A percentile compares a stretch with the other conserved stretches of the same genome.
Conservation (phyloP, 2,797 vertebrate genomes). For the Schizopygopsis pylzovi region DNA sequence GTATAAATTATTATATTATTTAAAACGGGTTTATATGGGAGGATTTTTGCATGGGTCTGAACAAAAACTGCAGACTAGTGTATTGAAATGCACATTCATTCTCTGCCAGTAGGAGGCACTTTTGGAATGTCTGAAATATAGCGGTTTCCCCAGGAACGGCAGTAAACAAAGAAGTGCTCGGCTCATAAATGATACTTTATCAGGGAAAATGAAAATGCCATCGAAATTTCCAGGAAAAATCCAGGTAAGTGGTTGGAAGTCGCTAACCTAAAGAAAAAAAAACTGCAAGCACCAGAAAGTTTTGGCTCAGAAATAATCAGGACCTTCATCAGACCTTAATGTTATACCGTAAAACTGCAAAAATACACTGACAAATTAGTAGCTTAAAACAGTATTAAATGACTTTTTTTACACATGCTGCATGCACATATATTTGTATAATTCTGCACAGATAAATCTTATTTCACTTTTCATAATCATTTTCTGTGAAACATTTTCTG, state of each 20-base stretch:
- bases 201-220: too few species aligned
- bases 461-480: slow-evolving; percentile 40
- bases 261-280: not conserved
- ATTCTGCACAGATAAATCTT: slow-evolving; percentile 23
- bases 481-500: slow-evolving; percentile 38
- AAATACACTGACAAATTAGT: not conserved
- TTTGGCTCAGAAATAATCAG: slow-evolving; percentile 32
- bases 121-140: too few species aligned
- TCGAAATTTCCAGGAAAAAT: slow-evolving; percentile 40
- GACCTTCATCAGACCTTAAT: not conserved
- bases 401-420: slow-evolving; percentile 4
- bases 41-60: too few species aligned
- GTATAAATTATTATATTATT: too few species aligned
- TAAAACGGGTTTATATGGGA: too few species aligned
- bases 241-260: slow-evolving; percentile 74
- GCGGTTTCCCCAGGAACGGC: too few species aligned
- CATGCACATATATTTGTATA: slow-evolving; percentile 31
- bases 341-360: not conserved
- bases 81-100: too few species aligned
- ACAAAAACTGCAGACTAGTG: too few species aligned
- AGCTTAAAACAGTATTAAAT: not conserved
- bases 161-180: too few species aligned
- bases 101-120: too few species aligned
- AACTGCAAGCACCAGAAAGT: slow-evolving; percentile 34
- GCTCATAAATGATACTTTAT: too few species aligned